These are phyloP conservation scores for Cynaeus angustus DNA, from an alignment of 2,888 invertebrate species.

Conservation along the genomic window DNA sequence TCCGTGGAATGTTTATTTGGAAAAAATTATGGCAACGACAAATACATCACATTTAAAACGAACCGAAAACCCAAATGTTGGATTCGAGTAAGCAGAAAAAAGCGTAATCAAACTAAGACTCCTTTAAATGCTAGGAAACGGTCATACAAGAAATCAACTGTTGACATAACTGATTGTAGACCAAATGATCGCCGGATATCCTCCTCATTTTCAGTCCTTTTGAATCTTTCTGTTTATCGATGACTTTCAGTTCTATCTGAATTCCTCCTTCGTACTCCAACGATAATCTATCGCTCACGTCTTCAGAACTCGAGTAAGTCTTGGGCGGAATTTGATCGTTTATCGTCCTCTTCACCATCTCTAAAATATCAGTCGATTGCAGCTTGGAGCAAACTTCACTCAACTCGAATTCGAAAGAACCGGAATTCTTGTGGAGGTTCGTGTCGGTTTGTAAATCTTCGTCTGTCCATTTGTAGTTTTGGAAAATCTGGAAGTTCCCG, in stretches of 20 bases:
- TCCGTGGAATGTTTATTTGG: conserved; percentile 38
- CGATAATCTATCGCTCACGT: conserved; percentile 66
- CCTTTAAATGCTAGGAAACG: conserved; percentile 73
- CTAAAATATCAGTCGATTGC: conserved; percentile 86
- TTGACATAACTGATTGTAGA: conserved; percentile 91
- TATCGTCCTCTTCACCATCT: conserved; percentile 85
- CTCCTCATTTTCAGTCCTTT: conserved; percentile 90
- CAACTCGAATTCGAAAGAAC: conserved; percentile 81
- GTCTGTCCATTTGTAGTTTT: conserved; percentile 61
- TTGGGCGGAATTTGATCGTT: conserved; percentile 86
- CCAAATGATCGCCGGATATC: conserved; percentile 90
- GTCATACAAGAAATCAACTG: conserved; percentile 91
- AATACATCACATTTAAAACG: conserved; percentile 36
- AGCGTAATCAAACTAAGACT: conserved; percentile 48
- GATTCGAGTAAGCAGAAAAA: conserved; percentile 38
- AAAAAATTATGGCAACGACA: conserved; percentile 36
- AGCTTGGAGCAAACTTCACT: conserved; percentile 85
- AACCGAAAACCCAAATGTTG: conserved; percentile 32
- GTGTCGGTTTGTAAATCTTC: conserved; percentile 35
- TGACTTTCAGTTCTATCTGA: conserved; percentile 88
- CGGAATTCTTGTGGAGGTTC: conserved; percentile 67
- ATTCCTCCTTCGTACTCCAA: conserved; percentile 79
- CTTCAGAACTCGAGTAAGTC: conserved; percentile 73
- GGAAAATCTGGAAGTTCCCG: conserved; percentile 67
- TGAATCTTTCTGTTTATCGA: conserved; percentile 77